These are phyloP conservation scores for Babyrousa celebensis DNA, from an alignment of 2,797 vertebrate genomes.

Conservation along the genomic window DNA sequence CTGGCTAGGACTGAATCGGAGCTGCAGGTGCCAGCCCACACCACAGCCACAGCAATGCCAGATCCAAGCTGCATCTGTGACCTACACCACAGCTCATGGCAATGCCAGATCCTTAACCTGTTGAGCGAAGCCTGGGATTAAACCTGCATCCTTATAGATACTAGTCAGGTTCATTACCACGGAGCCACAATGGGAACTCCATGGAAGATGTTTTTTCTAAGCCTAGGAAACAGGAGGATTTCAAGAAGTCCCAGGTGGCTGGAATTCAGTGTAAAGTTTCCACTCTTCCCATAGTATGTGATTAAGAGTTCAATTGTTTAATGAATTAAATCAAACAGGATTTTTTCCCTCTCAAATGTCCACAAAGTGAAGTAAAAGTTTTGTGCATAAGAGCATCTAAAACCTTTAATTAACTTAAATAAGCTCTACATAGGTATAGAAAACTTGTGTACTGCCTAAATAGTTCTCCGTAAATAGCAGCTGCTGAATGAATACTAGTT, in stretches of 20 bases:
- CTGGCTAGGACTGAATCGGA: no score
- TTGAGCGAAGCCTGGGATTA: no score
- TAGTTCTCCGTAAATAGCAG: background rate
- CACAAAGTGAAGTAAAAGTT: background rate
- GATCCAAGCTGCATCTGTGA: no score
- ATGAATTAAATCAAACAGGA: background rate
- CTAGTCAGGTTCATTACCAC: no score
- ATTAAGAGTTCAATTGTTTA: background rate
- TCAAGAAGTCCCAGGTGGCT: background rate
- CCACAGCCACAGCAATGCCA: no score
- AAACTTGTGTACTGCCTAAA: background rate
- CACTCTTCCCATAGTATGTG: background rate
- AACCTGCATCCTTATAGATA: no score
- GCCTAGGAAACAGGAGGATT: background rate
- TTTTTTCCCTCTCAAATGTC: background rate
- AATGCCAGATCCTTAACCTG: no score
- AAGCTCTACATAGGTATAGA: background rate
- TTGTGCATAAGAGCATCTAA: background rate
- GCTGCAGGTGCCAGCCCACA: no score
- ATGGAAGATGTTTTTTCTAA: background rate
- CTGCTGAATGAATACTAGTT: background rate
- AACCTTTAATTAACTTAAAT: slow-evolving; percentile 27
- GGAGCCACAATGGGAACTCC: no score
- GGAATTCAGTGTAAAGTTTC: background rate
- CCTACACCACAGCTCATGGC: no score